Conservation (phyloP, 2,888 invertebrate species). For the Odontocerum albicorne region DNA sequence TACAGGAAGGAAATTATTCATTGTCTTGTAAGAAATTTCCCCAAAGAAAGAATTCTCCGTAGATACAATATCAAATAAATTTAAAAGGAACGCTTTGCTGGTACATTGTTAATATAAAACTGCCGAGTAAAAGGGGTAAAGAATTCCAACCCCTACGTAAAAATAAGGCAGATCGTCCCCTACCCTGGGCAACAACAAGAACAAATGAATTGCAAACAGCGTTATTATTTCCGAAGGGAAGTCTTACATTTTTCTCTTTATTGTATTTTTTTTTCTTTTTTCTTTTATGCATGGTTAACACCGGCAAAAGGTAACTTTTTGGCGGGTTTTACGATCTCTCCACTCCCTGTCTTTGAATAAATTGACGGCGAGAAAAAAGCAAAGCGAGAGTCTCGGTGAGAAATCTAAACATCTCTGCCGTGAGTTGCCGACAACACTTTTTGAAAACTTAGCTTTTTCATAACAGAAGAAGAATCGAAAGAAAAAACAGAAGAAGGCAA, state of each 20-base stretch:
- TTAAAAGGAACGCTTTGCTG: conserved; percentile 32
- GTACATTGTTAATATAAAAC: conserved; percentile 34
- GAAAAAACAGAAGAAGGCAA: conserved; percentile 3
- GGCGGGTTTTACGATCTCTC: conserved; percentile 7
- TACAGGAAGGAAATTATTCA: conserved; percentile 24
- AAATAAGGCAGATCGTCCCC: conserved; percentile 29
- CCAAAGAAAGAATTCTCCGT: conserved; percentile 21
- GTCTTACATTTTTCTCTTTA: conserved; percentile 58
- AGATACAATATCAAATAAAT: conserved; percentile 36
- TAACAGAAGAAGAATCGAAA: too few species aligned
- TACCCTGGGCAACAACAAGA: conserved; percentile 24
- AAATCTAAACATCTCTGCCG: conserved; percentile 22
- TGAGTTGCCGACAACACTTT: too few species aligned
- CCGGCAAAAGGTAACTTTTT: conserved; percentile 36
- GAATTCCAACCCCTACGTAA: conserved; percentile 19
- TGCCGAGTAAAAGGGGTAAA: conserved; percentile 32
- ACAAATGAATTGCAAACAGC: conserved; percentile 63
- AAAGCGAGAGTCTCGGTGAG: neutral
- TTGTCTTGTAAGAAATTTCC: conserved; percentile 26
- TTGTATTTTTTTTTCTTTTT: conserved; percentile 55
- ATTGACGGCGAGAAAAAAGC: conserved; percentile 54
- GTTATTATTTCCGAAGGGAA: conserved; percentile 62
- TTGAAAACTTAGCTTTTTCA: too few species aligned
- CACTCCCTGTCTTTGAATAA: conserved; percentile 43
- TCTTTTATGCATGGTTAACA: conserved; percentile 57